Percentiles rank a stretch among this genome's conserved stretches.
Conservation (phyloP, 2,888 invertebrate species). For the Coleophora deauratella region DNA sequence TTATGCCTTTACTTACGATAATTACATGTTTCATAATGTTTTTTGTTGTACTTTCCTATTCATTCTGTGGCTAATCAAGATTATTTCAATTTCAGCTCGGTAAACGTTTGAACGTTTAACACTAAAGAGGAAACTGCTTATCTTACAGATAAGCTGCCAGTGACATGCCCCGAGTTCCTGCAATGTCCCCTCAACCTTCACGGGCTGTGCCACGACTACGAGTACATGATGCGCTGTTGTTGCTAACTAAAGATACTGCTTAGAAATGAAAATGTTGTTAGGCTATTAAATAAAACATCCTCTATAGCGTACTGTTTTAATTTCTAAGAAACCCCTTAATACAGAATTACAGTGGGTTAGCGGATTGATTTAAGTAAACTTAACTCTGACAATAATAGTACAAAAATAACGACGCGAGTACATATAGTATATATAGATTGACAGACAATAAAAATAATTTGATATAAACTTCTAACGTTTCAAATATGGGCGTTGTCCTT, state of each 20-base stretch:
- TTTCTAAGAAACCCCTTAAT: conserved; percentile 72
- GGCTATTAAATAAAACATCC: conserved; percentile 55
- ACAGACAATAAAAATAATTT: conserved; percentile 30
- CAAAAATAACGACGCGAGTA: conserved; percentile 62
- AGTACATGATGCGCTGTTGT: conserved; percentile 79
- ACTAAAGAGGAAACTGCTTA: too few relatives aligned
- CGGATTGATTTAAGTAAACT: conserved; percentile 68
- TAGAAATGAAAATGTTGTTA: background rate
- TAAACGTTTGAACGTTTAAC: too few relatives aligned
- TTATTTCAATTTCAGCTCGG: too few relatives aligned
- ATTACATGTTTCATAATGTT: too few relatives aligned
- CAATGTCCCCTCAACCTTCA: conserved; percentile 73
- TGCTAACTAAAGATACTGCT: conserved; percentile 52
- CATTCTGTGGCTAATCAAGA: too few relatives aligned
- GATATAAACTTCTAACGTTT: conserved; percentile 24
- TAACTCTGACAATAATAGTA: conserved; percentile 61
- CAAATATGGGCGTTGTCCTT: conserved; percentile 21
- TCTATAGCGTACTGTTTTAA: conserved; percentile 73
- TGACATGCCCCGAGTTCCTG: conserved; percentile 68
- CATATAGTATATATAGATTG: conserved; percentile 36
- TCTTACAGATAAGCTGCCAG: conserved; percentile 70
- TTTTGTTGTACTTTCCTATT: too few relatives aligned
- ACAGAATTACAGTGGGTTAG: conserved; percentile 70
- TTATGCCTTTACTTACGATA: too few relatives aligned
- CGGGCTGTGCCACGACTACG: conserved; percentile 76